Percentiles rank a stretch among this genome's conserved stretches.
These are phyloP conservation scores for Oikopleura dioica DNA, from an alignment of 23 tunicate genomes.

Conservation along the genomic window DNA sequence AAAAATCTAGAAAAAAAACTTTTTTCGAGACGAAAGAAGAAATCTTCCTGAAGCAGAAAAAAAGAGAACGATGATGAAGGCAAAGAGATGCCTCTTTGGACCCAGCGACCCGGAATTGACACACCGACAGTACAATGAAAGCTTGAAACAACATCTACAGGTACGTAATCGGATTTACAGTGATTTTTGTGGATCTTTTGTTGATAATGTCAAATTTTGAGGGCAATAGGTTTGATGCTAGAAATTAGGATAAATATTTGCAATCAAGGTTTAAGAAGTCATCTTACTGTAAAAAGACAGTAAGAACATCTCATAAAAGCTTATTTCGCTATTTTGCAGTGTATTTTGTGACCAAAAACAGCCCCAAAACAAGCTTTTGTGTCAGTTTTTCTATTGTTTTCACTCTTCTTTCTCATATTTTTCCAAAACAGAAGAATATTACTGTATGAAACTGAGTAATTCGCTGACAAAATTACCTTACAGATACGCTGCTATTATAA, in stretches of 20 bases:
- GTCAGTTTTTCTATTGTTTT: no score
- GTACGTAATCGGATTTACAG: background rate
- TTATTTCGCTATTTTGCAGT: no score
- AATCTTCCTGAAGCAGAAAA: background rate
- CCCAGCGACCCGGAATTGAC: background rate
- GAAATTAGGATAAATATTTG: background rate
- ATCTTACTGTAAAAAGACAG: background rate
- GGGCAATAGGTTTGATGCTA: background rate
- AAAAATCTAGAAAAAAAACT: background rate
- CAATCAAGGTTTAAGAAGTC: background rate
- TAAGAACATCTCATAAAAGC: no score
- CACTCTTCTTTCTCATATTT: no score
- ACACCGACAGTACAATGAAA: background rate
- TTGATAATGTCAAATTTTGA: no score
- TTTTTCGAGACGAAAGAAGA: background rate
- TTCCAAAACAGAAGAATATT: no score
- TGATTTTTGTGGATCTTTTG: background rate
- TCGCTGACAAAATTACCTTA: background rate
- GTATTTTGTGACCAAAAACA: no score
- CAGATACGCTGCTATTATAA: no score
- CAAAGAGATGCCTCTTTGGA: constrained; percentile 11
- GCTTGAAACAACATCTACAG: background rate
- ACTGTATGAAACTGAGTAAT: no score
- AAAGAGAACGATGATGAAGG: background rate
- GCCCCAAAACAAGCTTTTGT: no score